Evolutionary conservation across 2,888 invertebrate species (phyloP).

Genomic region (Phalera bucephala): DNA sequence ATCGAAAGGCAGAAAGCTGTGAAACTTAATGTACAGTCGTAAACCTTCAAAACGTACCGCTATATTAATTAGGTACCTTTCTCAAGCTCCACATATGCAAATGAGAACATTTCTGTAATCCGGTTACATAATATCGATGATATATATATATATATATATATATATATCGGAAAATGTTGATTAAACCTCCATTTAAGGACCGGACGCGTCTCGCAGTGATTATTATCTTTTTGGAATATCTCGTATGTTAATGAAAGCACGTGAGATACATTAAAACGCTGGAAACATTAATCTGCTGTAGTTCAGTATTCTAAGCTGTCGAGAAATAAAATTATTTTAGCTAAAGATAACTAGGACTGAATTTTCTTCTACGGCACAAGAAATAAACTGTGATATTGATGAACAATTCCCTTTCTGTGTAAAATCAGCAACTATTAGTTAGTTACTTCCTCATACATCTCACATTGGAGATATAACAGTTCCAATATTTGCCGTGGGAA

Average conservation of each 20-base stretch:
- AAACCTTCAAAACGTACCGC: slow-evolving; percentile 39
- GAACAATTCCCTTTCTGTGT: no score
- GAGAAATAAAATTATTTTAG: no score
- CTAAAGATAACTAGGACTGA: no score
- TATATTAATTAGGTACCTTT: slow-evolving; percentile 57
- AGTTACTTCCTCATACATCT: not conserved
- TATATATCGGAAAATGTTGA: slow-evolving; percentile 25
- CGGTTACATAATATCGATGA: slow-evolving; percentile 18
- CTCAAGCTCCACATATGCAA: slow-evolving; percentile 37
- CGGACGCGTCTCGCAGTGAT: no score
- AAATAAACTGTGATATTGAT: not conserved
- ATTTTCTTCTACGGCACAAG: no score
- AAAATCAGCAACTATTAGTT: no score
- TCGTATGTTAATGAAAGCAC: no score
- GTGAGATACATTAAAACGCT: no score
- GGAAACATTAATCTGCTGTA: no score
- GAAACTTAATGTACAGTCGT: not conserved
- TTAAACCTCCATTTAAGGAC: slow-evolving; percentile 22
- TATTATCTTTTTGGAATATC: no score
- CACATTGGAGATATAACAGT: slow-evolving; percentile 9
- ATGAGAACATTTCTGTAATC: slow-evolving; percentile 30
- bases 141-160: no score
- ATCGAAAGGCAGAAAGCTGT: not conserved
- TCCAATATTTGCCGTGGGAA: slow-evolving; percentile 13
- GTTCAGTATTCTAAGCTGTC: no score